A percentile compares a stretch with the other conserved stretches of the same genome.
Evolutionary conservation across 1,140 invertebrate genomes (phyloP).

Genomic region (Bombus waltoni): DNA sequence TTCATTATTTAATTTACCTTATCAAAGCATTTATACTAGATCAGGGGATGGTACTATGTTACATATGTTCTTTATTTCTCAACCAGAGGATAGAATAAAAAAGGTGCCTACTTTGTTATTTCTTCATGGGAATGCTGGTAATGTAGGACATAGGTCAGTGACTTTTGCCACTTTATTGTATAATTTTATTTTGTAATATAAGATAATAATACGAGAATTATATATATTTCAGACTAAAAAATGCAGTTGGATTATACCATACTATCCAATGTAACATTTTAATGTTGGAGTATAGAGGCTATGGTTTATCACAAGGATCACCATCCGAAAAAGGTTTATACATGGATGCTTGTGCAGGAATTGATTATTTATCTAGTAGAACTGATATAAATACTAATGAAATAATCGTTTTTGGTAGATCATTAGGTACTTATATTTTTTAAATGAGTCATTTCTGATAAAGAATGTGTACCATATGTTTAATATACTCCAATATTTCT

Average conservation of each 20-base stretch:
- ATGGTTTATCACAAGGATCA: constrained; percentile 94
- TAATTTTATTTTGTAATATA: constrained; percentile 8
- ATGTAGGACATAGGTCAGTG: constrained; percentile 94
- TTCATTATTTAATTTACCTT: constrained; percentile 91
- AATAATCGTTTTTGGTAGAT: constrained; percentile 97
- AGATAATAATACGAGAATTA: background rate
- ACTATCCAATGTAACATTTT: constrained; percentile 93
- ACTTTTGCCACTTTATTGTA: background rate
- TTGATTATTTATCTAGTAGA: constrained; percentile 92
- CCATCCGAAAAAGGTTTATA: constrained; percentile 94
- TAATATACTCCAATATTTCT: background rate
- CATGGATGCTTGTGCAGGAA: constrained; percentile 92
- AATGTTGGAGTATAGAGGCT: constrained; percentile 96
- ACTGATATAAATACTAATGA: constrained; percentile 92
- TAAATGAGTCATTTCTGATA: background rate
- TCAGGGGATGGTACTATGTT: constrained; percentile 91
- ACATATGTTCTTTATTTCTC: constrained; percentile 94
- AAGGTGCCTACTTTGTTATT: constrained; percentile 92
- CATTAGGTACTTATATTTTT: constrained; percentile 86
- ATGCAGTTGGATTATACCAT: constrained; percentile 90
- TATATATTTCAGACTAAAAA: constrained; percentile 85
- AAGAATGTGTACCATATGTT: background rate
- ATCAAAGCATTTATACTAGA: constrained; percentile 91
- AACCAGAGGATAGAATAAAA: constrained; percentile 86
- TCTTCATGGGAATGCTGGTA: constrained; percentile 98